These are phyloP conservation scores for Vesta saturnalis DNA, from an alignment of 2,888 invertebrate genomes.

Conservation along the genomic window DNA sequence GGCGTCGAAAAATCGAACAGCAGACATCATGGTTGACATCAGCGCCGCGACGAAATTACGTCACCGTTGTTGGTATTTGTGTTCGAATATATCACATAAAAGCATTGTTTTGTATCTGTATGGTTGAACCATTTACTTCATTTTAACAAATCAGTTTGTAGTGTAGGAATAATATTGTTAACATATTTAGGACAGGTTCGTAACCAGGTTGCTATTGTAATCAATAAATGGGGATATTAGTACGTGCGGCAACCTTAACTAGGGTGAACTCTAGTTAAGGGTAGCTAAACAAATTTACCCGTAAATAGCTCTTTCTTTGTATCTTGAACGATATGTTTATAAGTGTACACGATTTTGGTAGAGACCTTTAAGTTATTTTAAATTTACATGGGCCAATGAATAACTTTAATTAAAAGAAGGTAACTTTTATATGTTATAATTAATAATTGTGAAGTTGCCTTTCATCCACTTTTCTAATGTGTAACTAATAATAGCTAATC, in stretches of 20 bases:
- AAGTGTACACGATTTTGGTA: too few relatives aligned
- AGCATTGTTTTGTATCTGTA: not conserved
- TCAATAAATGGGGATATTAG: constrained; percentile 18
- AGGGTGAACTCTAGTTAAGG: constrained; percentile 26
- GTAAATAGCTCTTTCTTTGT: not conserved
- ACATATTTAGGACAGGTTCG: constrained; percentile 17
- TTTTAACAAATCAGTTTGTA: not conserved
- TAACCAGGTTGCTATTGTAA: not conserved
- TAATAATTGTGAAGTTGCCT: too few relatives aligned
- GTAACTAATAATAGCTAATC: too few relatives aligned
- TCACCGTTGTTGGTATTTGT: constrained; percentile 15
- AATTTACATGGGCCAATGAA: too few relatives aligned
- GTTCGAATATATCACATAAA: not conserved
- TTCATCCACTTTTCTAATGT: too few relatives aligned
- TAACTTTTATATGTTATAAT: too few relatives aligned
- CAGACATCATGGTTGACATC: constrained; percentile 55
- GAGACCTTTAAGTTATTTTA: too few relatives aligned
- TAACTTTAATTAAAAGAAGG: too few relatives aligned
- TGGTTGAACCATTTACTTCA: not conserved
- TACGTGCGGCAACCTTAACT: not conserved
- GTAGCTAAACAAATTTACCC: constrained; percentile 6
- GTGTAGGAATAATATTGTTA: not conserved
- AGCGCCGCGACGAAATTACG: constrained; percentile 52
- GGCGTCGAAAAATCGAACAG: constrained; percentile 61
- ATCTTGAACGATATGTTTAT: too few relatives aligned